phyloP scores from a whole-genome alignment of 2,797 vertebrate species.

The Crax fasciolata region DNA sequence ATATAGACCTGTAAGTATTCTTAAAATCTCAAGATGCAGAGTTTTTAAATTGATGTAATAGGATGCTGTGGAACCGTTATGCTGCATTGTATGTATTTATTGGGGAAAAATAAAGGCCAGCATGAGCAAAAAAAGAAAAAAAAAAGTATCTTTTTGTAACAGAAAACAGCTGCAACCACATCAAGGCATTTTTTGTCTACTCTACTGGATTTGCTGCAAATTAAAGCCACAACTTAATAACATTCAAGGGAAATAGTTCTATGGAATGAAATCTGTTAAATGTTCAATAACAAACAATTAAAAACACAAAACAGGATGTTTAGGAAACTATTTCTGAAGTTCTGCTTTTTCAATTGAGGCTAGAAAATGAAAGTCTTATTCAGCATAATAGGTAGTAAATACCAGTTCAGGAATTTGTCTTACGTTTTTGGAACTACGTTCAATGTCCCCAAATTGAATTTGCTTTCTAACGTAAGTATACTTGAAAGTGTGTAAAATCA shows the following conservation, averaged over 20 bases:
- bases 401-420: background rate
- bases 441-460: background rate
- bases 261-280: constrained; percentile 64
- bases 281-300: constrained; percentile 66
- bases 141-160: background rate
- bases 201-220: constrained; percentile 63
- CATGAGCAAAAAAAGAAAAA: background rate
- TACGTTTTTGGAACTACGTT: background rate
- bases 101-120: constrained; percentile 15
- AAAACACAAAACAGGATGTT: constrained; percentile 36
- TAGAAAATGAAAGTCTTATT: background rate
- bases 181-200: constrained; percentile 74
- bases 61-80: background rate
- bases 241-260: constrained; percentile 46
- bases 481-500: background rate
- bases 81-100: background rate
- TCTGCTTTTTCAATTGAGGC: background rate
- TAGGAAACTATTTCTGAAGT: constrained; percentile 10
- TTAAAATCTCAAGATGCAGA: background rate
- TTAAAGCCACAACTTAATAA: constrained; percentile 65
- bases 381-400: background rate
- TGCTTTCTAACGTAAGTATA: background rate
- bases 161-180: constrained; percentile 76
- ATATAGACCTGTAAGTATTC: background rate
- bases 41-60: background rate